These are phyloP conservation scores for Lutjanus erythropterus DNA, from an alignment of 2,113 vertebrate genomes.

Conservation along the genomic window DNA sequence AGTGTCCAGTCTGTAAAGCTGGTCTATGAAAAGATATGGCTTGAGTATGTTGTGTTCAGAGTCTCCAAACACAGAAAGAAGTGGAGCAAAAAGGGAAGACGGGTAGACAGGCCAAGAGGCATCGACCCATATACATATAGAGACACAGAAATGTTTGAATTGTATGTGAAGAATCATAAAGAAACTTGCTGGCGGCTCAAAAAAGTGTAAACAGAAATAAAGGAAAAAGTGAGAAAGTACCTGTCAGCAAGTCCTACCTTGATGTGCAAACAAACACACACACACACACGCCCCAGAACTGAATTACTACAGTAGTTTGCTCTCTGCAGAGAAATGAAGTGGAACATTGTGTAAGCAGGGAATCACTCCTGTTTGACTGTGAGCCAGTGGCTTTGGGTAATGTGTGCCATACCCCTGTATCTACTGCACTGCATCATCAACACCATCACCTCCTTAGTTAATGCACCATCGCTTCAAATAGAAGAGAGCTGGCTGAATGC, in stretches of 20 bases:
- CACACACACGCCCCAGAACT: background rate
- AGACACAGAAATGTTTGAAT: background rate
- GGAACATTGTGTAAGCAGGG: constrained; percentile 30
- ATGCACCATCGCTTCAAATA: constrained; percentile 35
- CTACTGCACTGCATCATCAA: constrained; percentile 58
- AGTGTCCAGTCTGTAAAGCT: too few relatives aligned
- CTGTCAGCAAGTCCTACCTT: constrained; percentile 11
- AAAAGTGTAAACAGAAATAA: constrained; percentile 11
- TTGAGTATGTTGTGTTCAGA: background rate
- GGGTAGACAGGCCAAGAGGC: background rate
- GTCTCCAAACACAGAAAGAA: background rate
- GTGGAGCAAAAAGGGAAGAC: background rate
- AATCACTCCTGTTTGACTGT: constrained; percentile 34
- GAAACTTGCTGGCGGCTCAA: background rate
- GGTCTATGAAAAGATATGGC: too few relatives aligned
- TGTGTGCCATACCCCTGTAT: constrained; percentile 35
- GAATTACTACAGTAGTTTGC: constrained; percentile 5
- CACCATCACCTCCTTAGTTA: constrained; percentile 38
- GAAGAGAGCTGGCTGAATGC: constrained; percentile 23
- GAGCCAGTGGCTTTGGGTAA: constrained; percentile 43
- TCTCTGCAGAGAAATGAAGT: constrained; percentile 30
- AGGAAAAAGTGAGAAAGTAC: constrained; percentile 2
- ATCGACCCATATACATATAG: background rate
- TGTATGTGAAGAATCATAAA: background rate
- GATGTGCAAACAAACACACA: constrained; percentile 19